Evolutionary conservation across 2,888 invertebrate genomes (phyloP).

Genomic region (Dinocampus coccinellae): DNA sequence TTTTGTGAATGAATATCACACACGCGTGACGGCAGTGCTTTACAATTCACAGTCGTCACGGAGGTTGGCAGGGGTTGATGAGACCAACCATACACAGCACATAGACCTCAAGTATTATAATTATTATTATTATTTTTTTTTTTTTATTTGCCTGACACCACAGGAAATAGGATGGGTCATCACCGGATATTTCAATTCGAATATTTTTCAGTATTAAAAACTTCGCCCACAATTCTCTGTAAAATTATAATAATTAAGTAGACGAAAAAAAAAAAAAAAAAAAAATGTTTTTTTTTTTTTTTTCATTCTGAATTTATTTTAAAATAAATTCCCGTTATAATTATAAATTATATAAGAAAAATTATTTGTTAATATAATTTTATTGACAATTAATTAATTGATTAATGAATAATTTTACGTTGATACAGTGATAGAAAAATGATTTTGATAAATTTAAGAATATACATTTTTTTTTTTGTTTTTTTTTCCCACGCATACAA

Average conservation of each 20-base stretch:
- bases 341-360: too few species aligned
- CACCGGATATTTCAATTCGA: constrained; percentile 59
- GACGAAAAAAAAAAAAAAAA: too few species aligned
- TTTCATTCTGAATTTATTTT: too few species aligned
- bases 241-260: not conserved
- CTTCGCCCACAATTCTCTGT: not conserved
- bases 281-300: not conserved
- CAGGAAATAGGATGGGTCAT: constrained; percentile 63
- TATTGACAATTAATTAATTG: too few species aligned
- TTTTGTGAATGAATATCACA: constrained; percentile 4
- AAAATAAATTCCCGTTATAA: too few species aligned
- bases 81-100: constrained; percentile 36
- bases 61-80: constrained; percentile 57
- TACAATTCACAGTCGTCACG: constrained; percentile 51
- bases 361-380: too few species aligned
- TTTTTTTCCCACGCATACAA: constrained; percentile 1
- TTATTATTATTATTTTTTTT: too few species aligned
- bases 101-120: constrained; percentile 38
- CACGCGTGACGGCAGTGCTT: constrained; percentile 12
- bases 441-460: not conserved
- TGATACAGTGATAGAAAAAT: not conserved
- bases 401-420: too few species aligned
- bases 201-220: too few species aligned
- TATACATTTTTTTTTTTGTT: too few species aligned
- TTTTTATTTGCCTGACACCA: constrained; percentile 37